Percentiles rank a stretch among this genome's conserved stretches.
phyloP scores from a whole-genome alignment of 37 sponge, comb jelly and placozoan genomes.

The Eunapius fragilis region DNA sequence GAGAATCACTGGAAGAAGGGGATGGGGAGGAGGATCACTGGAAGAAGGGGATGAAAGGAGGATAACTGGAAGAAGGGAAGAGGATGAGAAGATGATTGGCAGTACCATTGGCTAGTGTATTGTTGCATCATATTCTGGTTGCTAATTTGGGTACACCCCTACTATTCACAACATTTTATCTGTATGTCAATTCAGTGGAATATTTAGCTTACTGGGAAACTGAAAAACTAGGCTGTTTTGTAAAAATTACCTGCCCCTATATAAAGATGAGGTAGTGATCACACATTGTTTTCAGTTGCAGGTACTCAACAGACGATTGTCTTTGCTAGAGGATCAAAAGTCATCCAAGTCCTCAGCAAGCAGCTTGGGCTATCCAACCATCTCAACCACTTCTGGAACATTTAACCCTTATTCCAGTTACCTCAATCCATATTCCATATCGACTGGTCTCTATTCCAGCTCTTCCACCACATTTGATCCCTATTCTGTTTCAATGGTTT shows the following conservation, averaged over 20 bases:
- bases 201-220: no score
- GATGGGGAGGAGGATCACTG: neutral
- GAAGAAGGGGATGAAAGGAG: neutral
- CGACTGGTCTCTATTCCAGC: neutral
- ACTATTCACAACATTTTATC: no score
- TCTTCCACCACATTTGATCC: neutral
- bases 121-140: no score
- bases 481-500: neutral
- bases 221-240: no score
- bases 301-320: neutral
- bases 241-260: no score
- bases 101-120: no score
- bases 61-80: neutral
- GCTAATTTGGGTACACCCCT: no score
- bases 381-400: neutral
- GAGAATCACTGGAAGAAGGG: neutral
- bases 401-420: neutral
- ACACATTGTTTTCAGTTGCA: neutral
- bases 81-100: neutral
- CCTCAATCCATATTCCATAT: neutral
- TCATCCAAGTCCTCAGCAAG: neutral
- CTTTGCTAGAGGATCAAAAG: neutral
- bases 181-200: no score
- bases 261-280: neutral
- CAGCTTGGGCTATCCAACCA: neutral